Percentiles rank a stretch among this genome's conserved stretches.
These are phyloP conservation scores for Periparus ater DNA, from an alignment of 2,797 vertebrate genomes.

Conservation along the genomic window DNA sequence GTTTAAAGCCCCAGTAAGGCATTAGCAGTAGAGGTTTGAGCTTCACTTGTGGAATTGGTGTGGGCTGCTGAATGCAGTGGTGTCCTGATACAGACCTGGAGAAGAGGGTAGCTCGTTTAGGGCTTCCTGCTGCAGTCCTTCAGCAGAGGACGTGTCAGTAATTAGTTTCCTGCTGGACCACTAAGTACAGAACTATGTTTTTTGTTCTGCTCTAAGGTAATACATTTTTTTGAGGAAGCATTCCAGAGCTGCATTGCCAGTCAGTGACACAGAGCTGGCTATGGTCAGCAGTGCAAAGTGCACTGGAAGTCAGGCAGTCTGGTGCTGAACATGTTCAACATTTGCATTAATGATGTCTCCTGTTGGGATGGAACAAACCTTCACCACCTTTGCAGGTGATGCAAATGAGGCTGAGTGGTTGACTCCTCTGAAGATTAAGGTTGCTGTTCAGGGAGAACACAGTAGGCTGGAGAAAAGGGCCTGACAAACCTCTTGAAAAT, in stretches of 20 bases:
- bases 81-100: background rate
- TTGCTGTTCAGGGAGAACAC: background rate
- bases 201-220: background rate
- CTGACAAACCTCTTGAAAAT: background rate
- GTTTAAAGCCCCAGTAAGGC: background rate
- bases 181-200: background rate
- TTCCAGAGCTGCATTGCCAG: background rate
- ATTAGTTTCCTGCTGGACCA: background rate
- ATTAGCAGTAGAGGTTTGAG: background rate
- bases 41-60: background rate
- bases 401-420: background rate
- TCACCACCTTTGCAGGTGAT: background rate
- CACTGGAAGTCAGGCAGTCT: background rate
- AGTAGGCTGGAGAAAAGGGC: background rate
- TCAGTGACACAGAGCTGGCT: background rate
- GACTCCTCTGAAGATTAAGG: background rate
- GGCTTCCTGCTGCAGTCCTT: background rate
- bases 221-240: background rate
- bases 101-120: background rate
- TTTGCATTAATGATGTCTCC: background rate
- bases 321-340: background rate
- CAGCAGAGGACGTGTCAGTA: background rate
- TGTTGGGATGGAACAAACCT: accelerated
- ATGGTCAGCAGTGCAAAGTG: background rate
- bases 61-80: background rate